These are phyloP conservation scores for Scaptomyza tumidula DNA, from an alignment of 2,888 invertebrate species.

Conservation along the genomic window DNA sequence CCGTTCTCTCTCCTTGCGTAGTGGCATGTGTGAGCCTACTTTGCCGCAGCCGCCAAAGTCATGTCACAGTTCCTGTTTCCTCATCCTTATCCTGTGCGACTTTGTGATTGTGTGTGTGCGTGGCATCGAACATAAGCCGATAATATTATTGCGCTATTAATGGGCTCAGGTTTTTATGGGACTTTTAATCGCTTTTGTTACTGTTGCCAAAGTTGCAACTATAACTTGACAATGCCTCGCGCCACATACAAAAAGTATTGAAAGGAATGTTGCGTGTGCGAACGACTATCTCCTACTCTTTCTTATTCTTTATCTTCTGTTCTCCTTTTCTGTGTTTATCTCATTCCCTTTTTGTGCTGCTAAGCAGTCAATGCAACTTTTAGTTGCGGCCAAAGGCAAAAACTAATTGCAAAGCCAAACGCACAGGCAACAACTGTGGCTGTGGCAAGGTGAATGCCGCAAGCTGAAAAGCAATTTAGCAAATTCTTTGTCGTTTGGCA, in stretches of 20 bases:
- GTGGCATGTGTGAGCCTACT: constrained; percentile 43
- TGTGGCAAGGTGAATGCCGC: constrained; percentile 36
- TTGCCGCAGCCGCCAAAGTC: constrained; percentile 6
- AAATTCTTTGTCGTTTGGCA: constrained; percentile 76
- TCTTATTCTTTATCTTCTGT: not conserved
- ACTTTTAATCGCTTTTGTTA: constrained; percentile 82
- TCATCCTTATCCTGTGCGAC: constrained; percentile 15
- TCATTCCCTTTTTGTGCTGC: constrained; percentile 34
- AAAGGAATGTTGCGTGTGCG: constrained; percentile 61
- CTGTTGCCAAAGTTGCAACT: constrained; percentile 74
- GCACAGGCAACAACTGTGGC: constrained; percentile 57
- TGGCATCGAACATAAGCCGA: constrained; percentile 78
- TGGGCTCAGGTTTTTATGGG: constrained; percentile 80
- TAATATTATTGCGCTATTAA: constrained; percentile 81
- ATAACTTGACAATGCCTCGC: constrained; percentile 66
- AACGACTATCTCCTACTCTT: constrained; percentile 13
- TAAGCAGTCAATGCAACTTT: constrained; percentile 70
- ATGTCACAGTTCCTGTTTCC: constrained; percentile 24
- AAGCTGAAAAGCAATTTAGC: constrained; percentile 77
- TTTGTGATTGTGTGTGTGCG: constrained; percentile 50
- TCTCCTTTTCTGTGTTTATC: not conserved
- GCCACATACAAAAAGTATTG: constrained; percentile 18
- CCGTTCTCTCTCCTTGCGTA: not conserved
- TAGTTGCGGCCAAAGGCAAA: constrained; percentile 64
- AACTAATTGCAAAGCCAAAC: constrained; percentile 79